A percentile compares a stretch with the other conserved stretches of the same genome.
phyloP scores from a whole-genome alignment of 2,113 vertebrate species.

The Seriola quinqueradiata region DNA sequence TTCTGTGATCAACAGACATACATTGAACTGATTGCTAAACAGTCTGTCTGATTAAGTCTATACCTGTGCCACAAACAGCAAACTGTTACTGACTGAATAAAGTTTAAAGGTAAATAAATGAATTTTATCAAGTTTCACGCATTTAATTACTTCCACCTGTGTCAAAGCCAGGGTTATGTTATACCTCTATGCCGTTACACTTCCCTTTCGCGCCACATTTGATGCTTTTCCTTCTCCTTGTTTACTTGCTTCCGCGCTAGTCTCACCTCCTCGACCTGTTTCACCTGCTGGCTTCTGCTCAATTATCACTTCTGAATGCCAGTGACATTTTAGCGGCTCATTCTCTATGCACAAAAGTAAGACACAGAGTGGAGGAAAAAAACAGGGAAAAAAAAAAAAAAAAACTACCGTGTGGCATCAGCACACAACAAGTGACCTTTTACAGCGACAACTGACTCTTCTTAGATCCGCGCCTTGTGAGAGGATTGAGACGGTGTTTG shows the following conservation, averaged over 20 bases:
- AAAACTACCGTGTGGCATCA: conserved; percentile 41
- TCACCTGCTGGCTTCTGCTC: conserved; percentile 60
- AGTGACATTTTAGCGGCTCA: conserved; percentile 67
- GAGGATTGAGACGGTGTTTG: conserved; percentile 68
- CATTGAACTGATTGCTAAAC: background rate
- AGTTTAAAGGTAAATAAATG: background rate
- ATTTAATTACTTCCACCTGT: conserved; percentile 18
- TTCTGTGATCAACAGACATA: background rate
- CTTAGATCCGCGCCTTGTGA: conserved; percentile 62
- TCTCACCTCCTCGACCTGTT: conserved; percentile 27
- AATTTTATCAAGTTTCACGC: background rate
- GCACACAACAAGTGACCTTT: conserved; percentile 79
- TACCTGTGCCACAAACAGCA: background rate
- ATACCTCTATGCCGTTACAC: conserved; percentile 1
- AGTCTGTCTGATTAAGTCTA: background rate
- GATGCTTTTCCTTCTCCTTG: conserved; percentile 2
- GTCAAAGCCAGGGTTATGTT: conserved; percentile 18
- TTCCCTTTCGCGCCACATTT: conserved; percentile 7
- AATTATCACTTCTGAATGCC: conserved; percentile 64
- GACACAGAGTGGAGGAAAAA: conserved; percentile 28
- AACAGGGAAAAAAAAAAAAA: background rate
- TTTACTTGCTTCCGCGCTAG: conserved; percentile 32
- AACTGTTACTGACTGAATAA: background rate
- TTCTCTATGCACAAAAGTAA: conserved; percentile 62
- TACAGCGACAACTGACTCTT: conserved; percentile 45